Evolutionary conservation across 2,797 vertebrate species (phyloP).

Genomic region (Champsocephalus esox): DNA sequence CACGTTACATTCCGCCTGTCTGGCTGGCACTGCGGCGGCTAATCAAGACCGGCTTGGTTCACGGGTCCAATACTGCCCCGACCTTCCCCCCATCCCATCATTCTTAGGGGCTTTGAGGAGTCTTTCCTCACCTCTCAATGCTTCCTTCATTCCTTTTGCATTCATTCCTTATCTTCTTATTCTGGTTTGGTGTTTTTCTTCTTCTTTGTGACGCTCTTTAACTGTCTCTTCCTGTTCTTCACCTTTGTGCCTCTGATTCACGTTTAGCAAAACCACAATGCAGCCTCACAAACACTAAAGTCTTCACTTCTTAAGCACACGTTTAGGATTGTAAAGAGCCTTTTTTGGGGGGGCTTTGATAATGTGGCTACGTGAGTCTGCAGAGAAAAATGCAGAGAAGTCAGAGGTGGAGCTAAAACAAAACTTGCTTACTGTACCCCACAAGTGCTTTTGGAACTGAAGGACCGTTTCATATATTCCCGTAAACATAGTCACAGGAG

Average conservation of each 20-base stretch:
- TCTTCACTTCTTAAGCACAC: slow-evolving; percentile 22
- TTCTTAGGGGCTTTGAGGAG: slow-evolving; percentile 59
- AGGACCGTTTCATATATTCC: slow-evolving; percentile 8
- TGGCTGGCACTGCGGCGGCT: slow-evolving; percentile 75
- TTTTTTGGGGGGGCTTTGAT: slow-evolving; percentile 67
- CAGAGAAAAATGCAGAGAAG: slow-evolving; percentile 29
- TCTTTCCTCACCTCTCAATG: slow-evolving; percentile 61
- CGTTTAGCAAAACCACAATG: slow-evolving; percentile 12
- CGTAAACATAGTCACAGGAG: slow-evolving; percentile 13
- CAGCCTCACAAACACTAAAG: slow-evolving; percentile 6
- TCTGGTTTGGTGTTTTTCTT: background rate
- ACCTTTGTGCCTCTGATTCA: slow-evolving; percentile 36
- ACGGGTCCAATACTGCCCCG: slow-evolving; percentile 43
- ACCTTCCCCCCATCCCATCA: slow-evolving; percentile 48
- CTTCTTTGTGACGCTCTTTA: background rate
- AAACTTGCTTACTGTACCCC: background rate
- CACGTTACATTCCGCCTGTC: slow-evolving; percentile 80
- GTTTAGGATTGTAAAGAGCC: slow-evolving; percentile 46
- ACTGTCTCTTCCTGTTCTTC: slow-evolving; percentile 14
- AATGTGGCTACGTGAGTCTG: slow-evolving; percentile 62
- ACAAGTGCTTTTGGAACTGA: background rate
- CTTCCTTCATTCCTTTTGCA: slow-evolving; percentile 60
- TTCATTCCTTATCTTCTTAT: slow-evolving; percentile 20
- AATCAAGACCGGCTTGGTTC: slow-evolving; percentile 79
- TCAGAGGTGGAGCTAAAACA: slow-evolving; percentile 31